These are phyloP conservation scores for Spialia ferax DNA, from an alignment of 2,888 invertebrate species.

Conservation along the genomic window DNA sequence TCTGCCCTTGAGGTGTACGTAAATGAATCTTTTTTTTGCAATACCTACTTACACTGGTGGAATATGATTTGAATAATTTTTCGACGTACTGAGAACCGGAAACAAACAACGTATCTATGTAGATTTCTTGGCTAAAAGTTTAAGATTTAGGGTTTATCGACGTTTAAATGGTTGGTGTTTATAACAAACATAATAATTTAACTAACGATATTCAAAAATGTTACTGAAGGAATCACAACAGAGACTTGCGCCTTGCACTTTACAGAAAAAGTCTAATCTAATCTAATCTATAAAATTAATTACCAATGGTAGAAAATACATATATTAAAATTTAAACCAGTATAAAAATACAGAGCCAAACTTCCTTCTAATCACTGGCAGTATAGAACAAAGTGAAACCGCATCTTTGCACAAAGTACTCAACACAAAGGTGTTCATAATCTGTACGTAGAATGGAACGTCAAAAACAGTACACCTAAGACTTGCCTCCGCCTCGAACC, in stretches of 20 bases:
- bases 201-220: too few relatives aligned
- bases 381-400: conserved; percentile 19
- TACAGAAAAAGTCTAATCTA: too few relatives aligned
- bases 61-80: conserved; percentile 16
- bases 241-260: too few relatives aligned
- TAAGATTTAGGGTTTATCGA: too few relatives aligned
- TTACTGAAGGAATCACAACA: too few relatives aligned
- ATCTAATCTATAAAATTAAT: too few relatives aligned
- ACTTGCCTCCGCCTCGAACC: conserved; percentile 14
- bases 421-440: conserved; percentile 39
- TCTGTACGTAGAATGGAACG: conserved; percentile 39
- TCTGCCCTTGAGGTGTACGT: conserved; percentile 19
- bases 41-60: neutral
- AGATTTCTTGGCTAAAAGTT: neutral
- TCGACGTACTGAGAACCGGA: neutral
- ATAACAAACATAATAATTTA: too few relatives aligned
- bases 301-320: too few relatives aligned
- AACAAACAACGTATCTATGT: neutral
- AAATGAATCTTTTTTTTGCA: conserved; percentile 8
- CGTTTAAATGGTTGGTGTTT: too few relatives aligned
- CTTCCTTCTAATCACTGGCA: conserved; percentile 3
- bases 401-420: conserved; percentile 39
- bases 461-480: conserved; percentile 45
- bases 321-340: too few relatives aligned
- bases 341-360: neutral